These are phyloP conservation scores for Sebastes dallii DNA, from an alignment of 2,797 vertebrate genomes.

Conservation along the genomic window DNA sequence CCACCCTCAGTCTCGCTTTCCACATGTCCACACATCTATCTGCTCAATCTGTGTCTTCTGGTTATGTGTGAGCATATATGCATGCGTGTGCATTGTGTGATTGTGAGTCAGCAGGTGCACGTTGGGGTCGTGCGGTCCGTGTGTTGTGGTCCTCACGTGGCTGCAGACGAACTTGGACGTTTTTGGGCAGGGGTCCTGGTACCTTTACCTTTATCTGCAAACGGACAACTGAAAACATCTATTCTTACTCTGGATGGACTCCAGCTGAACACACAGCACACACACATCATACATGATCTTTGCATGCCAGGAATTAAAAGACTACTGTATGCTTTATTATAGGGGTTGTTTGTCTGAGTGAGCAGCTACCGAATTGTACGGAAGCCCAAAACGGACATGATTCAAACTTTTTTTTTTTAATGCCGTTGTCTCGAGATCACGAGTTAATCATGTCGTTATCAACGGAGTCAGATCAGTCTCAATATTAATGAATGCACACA, in stretches of 20 bases:
- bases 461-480: no score
- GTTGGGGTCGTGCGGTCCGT: background rate
- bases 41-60: conserved; percentile 58
- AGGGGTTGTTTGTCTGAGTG: background rate
- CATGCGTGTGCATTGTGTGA: conserved; percentile 34
- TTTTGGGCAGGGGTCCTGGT: conserved; percentile 18
- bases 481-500: no score
- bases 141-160: conserved; percentile 37
- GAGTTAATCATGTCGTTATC: no score
- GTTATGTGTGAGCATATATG: background rate
- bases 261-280: background rate
- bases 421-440: no score
- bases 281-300: background rate
- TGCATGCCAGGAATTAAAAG: background rate
- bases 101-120: conserved; percentile 9
- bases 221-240: conserved; percentile 6
- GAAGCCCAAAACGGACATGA: no score
- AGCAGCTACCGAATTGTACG: background rate
- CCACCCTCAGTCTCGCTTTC: conserved; percentile 41
- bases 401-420: no score
- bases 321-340: background rate
- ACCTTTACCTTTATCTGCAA: conserved; percentile 36
- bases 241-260: background rate
- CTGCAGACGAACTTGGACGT: background rate
- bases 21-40: conserved; percentile 38